These are phyloP conservation scores for Orestias chungarensis DNA, from an alignment of 2,797 vertebrate species.

Conservation along the genomic window DNA sequence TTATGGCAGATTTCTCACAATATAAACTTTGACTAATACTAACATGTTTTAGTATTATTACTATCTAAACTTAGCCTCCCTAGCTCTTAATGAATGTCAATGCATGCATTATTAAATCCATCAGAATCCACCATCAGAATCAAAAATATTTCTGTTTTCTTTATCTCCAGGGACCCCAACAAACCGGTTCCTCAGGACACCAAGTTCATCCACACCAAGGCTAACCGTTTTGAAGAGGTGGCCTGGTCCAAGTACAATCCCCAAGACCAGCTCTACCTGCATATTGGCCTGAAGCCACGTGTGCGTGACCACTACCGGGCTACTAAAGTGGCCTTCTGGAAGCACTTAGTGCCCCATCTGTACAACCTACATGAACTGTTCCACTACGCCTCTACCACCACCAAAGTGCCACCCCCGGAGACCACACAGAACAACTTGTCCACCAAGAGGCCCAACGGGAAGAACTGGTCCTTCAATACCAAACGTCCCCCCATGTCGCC, in stretches of 20 bases:
- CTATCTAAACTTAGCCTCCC: conserved; percentile 16
- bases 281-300: conserved; percentile 96
- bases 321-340: conserved; percentile 99
- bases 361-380: conserved; percentile 99
- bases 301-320: conserved; percentile 98
- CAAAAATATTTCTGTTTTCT: conserved; percentile 29
- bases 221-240: conserved; percentile 97
- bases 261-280: conserved; percentile 95
- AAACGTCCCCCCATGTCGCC: conserved; percentile 95
- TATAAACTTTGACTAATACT: conserved; percentile 22
- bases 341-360: conserved; percentile 96
- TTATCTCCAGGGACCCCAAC: conserved; percentile 92
- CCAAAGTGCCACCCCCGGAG: conserved; percentile 95
- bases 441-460: conserved; percentile 90
- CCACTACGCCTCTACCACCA: conserved; percentile 98
- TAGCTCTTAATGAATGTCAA: conserved; percentile 18
- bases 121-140: conserved; percentile 38
- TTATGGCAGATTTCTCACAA: conserved; percentile 9
- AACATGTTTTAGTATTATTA: conserved; percentile 13
- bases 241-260: conserved; percentile 99
- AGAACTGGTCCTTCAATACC: conserved; percentile 90
- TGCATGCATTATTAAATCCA: conserved; percentile 43
- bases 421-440: conserved; percentile 94
- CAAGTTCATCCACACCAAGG: conserved; percentile 99
- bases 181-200: conserved; percentile 98